A percentile compares a stretch with the other conserved stretches of the same genome.
These are phyloP conservation scores for Platichthys stellatus DNA, from an alignment of 2,113 vertebrate genomes.

Conservation along the genomic window DNA sequence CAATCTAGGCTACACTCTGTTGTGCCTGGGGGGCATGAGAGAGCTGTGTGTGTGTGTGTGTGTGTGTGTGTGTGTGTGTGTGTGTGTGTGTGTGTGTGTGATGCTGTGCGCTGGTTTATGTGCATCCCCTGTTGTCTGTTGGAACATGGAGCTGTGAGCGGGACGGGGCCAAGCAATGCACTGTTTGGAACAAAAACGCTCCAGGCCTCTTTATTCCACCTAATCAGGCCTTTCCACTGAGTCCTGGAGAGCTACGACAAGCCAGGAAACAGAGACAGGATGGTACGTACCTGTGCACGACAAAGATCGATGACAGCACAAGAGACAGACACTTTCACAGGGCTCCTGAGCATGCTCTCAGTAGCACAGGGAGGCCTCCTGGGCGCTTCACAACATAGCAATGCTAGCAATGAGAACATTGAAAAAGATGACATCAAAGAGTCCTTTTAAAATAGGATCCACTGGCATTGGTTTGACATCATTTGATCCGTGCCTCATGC, in stretches of 20 bases:
- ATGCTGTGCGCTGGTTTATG: constrained; percentile 28
- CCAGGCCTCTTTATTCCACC: constrained; percentile 58
- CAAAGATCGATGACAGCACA: constrained; percentile 43
- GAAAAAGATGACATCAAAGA: constrained; percentile 3
- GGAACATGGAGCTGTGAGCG: constrained; percentile 54
- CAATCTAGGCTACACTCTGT: constrained; percentile 73
- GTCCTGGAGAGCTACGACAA: constrained; percentile 51
- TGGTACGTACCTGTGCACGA: constrained; percentile 53
- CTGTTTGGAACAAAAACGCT: constrained; percentile 46
- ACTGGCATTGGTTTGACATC: constrained; percentile 14
- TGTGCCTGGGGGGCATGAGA: constrained; percentile 65
- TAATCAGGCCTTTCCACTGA: constrained; percentile 52
- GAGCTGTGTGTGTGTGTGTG: constrained; percentile 1
- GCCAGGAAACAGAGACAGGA: constrained; percentile 49
- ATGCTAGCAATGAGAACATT: constrained; percentile 44
- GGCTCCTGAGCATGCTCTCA: constrained; percentile 24
- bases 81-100: constrained; percentile 27
- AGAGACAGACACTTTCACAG: constrained; percentile 49
- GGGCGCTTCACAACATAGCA: constrained; percentile 41
- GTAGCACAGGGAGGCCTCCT: constrained; percentile 29
- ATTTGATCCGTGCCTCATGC: not conserved
- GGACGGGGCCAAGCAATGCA: constrained; percentile 34
- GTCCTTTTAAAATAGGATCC: constrained; percentile 1
- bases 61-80: constrained; percentile 26
- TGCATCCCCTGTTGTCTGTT: constrained; percentile 60